phyloP scores from a whole-genome alignment of 2,888 invertebrate species.

The Octonoba sinensis region DNA sequence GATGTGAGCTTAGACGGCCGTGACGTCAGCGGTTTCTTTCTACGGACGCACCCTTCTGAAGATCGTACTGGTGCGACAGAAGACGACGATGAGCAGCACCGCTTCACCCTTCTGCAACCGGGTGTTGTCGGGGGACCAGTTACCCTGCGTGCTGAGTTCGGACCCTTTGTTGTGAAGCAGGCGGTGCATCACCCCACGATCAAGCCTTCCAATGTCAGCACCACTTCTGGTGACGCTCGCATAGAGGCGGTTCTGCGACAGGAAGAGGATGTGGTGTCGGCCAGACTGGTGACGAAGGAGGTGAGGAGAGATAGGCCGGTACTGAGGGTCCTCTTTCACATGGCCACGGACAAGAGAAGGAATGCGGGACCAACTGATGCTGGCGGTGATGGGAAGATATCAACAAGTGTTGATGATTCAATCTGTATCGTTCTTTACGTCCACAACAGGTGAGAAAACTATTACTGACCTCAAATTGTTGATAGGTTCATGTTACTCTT shows the following conservation, averaged over 20 bases:
- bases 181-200: constrained; percentile 85
- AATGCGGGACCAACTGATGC: constrained; percentile 16
- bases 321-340: constrained; percentile 90
- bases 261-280: constrained; percentile 76
- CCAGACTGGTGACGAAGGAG: constrained; percentile 89
- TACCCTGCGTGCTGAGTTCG: constrained; percentile 91
- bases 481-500: too few relatives aligned
- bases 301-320: constrained; percentile 91
- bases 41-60: constrained; percentile 28
- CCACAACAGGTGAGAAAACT: constrained; percentile 67
- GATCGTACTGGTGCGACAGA: background rate
- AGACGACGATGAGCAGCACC: constrained; percentile 48
- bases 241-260: constrained; percentile 56
- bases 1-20: constrained; percentile 59
- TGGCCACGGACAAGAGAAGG: constrained; percentile 49
- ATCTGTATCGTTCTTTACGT: constrained; percentile 68
- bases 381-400: constrained; percentile 12
- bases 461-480: too few relatives aligned
- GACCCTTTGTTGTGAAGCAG: constrained; percentile 94
- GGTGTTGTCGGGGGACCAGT: constrained; percentile 80
- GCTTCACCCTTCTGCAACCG: constrained; percentile 81
- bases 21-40: constrained; percentile 58
- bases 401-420: constrained; percentile 6
- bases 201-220: constrained; percentile 30
- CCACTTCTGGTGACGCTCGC: constrained; percentile 45